Base-by-base conservation (phyloP, 2,888 invertebrate species). In the Epinotia demarniana region DNA sequence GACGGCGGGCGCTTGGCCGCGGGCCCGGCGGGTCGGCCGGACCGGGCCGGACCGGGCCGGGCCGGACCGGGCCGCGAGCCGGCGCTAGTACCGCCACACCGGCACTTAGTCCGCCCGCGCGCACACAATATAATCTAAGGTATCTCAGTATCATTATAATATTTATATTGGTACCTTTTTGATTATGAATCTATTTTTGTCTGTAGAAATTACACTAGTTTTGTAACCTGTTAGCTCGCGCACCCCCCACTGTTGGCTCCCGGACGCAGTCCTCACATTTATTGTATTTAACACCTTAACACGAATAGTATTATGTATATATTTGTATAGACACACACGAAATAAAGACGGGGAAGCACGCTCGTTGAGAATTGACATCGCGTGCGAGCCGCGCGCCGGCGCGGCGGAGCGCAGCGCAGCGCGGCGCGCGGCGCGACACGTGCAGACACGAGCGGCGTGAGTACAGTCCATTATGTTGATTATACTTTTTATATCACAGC, bases 161-260 rank as follows among this genome's bases (percentile, higher is more conserved):
- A 92, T 92, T 93, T 94, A 94, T 94, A 93, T 96, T 96, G 96
- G 96, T 96, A 96, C 96, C 94, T 96, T 96, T 92, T 96, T 95
- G 95, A 95, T 95, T 95, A 95, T 94, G 94, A 93, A 91, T 92
- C 94, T 95, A 95, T 95, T 93, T 91, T 90, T 92, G 86, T 93
- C 89, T 87, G 93, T 95, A 95, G 94, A 94, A 94, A 94, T 94
- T 95, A 95, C 93, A 88, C 94, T 95, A 94, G 89, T 87, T 92
- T 92, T 90, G 84, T 87, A 84, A 86, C 87, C 80, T 83, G 83
- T 84, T 79, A 78, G 78, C 79, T 85, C 85, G 86, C 90, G 89
- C 87, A 86, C 80, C 81, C 79, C 79, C 80, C 89, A 87, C 92
- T 92, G 93, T 91, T 90, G 92, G 82, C 93, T 93, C 93, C 92